Conservation (phyloP, 2,113 vertebrate genomes). For the Ursus arctos region DNA sequence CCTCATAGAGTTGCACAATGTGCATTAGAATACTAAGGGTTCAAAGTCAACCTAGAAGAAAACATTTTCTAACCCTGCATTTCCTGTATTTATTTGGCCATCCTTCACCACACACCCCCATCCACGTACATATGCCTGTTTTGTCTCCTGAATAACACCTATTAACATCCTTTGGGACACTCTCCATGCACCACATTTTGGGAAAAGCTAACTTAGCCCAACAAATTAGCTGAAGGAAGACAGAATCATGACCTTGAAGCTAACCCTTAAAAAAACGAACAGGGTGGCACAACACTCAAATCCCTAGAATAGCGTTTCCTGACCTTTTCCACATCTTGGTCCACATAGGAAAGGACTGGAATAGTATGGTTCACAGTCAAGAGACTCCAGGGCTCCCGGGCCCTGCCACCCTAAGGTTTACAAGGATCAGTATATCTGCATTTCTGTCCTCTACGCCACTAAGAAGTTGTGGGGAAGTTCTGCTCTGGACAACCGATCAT, state of each 20-base stretch:
- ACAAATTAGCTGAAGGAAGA: not conserved
- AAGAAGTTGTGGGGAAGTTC: not conserved
- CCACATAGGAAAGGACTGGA: not conserved
- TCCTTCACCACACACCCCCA: not conserved
- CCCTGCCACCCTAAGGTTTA: not conserved
- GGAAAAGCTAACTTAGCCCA: not conserved
- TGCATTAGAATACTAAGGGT: not conserved
- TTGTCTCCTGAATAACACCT: not conserved
- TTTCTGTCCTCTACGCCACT: not conserved
- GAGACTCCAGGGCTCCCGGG: not conserved
- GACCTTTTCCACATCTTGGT: not conserved
- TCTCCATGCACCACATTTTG: not conserved
- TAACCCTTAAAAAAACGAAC: not conserved
- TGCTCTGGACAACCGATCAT: not conserved
- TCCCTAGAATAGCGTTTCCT: not conserved
- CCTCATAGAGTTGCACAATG: not conserved
- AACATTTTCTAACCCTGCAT: not conserved
- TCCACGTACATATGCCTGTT: not conserved
- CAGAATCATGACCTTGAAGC: not conserved
- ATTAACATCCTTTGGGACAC: conserved; percentile 12
- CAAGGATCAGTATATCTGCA: not conserved
- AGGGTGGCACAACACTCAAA: not conserved
- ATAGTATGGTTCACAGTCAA: not conserved
- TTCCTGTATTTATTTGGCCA: not conserved
- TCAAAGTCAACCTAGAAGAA: not conserved